Percentiles rank a stretch among this genome's conserved stretches.
phyloP scores from a whole-genome alignment of 2,113 vertebrate genomes.

The Progne subis region DNA sequence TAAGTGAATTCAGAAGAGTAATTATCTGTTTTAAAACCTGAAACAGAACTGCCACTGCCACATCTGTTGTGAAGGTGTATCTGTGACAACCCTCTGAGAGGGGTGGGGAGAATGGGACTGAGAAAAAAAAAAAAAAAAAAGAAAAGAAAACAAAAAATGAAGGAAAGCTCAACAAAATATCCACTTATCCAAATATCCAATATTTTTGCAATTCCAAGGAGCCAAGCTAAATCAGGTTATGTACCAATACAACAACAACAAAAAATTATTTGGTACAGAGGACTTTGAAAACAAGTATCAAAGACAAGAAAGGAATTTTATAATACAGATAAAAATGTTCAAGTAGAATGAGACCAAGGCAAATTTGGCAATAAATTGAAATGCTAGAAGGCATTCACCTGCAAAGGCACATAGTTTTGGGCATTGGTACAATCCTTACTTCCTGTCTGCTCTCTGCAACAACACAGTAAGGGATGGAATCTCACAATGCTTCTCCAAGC shows the following conservation, averaged over 20 bases:
- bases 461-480: background rate
- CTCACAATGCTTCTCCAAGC: background rate
- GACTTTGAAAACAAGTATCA: background rate
- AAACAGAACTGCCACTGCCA: background rate
- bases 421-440: background rate
- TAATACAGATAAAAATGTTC: background rate
- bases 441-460: background rate
- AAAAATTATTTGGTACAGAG: background rate
- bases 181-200: background rate
- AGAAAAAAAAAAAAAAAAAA: background rate
- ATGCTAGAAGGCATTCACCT: background rate
- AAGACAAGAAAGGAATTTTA: conserved; percentile 6
- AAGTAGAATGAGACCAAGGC: background rate
- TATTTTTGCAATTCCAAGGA: background rate
- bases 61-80: background rate
- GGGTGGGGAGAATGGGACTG: background rate
- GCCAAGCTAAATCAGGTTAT: background rate
- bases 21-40: background rate
- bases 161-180: background rate
- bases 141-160: background rate
- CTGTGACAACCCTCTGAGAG: background rate
- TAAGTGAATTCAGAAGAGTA: background rate
- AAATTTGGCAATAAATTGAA: conserved; percentile 2
- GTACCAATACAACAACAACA: background rate
- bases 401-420: background rate